phyloP scores from a whole-genome alignment of 2,888 invertebrate species.

The Drosophila recens region DNA sequence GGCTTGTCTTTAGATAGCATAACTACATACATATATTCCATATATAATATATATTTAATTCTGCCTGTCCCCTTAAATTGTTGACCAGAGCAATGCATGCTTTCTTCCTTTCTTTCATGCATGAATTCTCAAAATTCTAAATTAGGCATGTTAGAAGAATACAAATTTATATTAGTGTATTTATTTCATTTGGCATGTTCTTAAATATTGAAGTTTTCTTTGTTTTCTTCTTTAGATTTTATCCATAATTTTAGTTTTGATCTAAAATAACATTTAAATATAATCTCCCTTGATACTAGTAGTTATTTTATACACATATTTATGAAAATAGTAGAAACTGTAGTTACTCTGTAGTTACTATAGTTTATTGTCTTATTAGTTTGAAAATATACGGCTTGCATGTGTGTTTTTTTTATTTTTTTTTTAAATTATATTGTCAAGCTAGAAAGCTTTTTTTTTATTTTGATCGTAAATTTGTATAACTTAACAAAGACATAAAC shows the following conservation, averaged over 20 bases:
- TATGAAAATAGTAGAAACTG: too few relatives aligned
- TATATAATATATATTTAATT: background rate
- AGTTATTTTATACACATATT: background rate
- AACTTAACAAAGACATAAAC: background rate
- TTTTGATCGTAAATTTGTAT: background rate
- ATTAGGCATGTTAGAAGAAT: background rate
- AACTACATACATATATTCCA: background rate
- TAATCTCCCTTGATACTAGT: background rate
- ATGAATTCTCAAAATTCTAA: background rate
- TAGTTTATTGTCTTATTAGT: background rate
- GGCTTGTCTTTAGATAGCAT: background rate
- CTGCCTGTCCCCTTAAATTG: background rate
- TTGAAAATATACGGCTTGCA: background rate
- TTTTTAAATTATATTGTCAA: background rate
- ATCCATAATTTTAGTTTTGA: background rate
- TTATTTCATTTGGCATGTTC: background rate
- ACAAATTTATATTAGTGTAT: background rate
- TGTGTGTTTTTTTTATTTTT: background rate
- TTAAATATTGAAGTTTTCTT: background rate
- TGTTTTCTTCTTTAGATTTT: background rate
- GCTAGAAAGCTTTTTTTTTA: background rate
- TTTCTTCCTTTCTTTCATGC: conserved; percentile 1
- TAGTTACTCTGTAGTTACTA: background rate
- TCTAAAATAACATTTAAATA: background rate
- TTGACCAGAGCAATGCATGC: background rate